Base-by-base conservation (phyloP, 2,888 invertebrate species). In the Eudasyphora cyanicolor region DNA sequence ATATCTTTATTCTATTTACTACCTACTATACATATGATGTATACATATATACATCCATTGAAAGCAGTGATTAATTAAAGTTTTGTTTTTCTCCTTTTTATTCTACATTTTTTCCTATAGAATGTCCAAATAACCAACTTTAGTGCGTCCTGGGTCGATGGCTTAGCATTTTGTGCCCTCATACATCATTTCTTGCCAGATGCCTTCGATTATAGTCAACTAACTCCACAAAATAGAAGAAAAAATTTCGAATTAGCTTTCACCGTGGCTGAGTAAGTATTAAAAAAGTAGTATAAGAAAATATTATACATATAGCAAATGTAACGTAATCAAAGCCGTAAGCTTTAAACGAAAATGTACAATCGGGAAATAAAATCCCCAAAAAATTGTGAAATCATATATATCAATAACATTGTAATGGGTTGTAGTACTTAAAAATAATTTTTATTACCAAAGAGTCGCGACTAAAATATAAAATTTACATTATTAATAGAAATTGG, bases 111-210 rank as follows among this genome's bases (percentile, higher is more conserved):
- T 49, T 84, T 71, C 85, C 86, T 92, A 60, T 94, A 98, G 98
- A 97, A 98, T 95, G 96, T 99, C 92, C 96, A 97, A 94, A 95
- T 99, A 94, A 97, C 97, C 92, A 99, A 99, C 94, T 99, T 99
- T 94, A 99, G 99, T 90, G 96, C 97, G 92, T 97, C 97, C 93
- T 99, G 99, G 99, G 97, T 97, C 93, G 97, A 99, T 93, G 99
- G 99, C 91, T 94, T 99, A 94, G 99, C 98, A 88, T 99, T 99
- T 94, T 99, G 99, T 94, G 99, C 99, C 90, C 95, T 99, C 89
- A 95, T 99, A 91, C 99, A 99, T 94, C 98, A 98, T 94, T 99
- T 98, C 94, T 95, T 96, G 93, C 99, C 99, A 86, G 96, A 98
- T 92, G 96, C 98, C 88, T 99, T 99, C 94, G 98, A 99, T 94